Evolutionary conservation across 2,797 vertebrate species (phyloP), one percentile per base, ranked within the genome.

Genomic region (Enteromius viviparus): DNA sequence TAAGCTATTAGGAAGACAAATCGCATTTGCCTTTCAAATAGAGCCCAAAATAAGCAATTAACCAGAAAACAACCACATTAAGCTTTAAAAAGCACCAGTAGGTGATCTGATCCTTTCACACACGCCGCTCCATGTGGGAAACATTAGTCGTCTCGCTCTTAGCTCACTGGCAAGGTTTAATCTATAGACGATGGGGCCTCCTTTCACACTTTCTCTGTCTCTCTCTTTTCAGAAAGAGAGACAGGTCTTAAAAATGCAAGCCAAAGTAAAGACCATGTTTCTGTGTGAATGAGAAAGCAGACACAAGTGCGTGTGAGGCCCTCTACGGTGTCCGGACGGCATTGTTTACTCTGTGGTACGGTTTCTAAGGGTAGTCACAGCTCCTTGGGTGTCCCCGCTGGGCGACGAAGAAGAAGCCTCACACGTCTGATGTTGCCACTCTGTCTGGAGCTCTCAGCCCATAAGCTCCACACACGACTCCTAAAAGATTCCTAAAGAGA

Each of bases 381-480:
- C 47, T 76, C 64, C 45, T 75, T 85, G 80, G 62, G 40, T 71
- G 83, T 84, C 77, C 82, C 45, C 66, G 37, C 76, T 40, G 53
- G 80, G 55, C 15, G 71, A 82, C n/a, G 80, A 55, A 79, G 83
- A 82, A 81, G 80, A 85, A 75, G 84, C 66, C 86, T 85, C 77
- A 60, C 34, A n/a, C 4, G 32, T 81, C 37, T 72, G 79, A 26
- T 89, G 92, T 90, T 93, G 92, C 92, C 92, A 93, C 91, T 91
- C 92, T 91, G 92, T 90, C 88, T 90, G 91, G 90, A 93, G 91
- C 87, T 90, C 83, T 84, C 87, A 87, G 71, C 92, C 91, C 94
- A 95, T 95, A 93, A 95, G 94, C 90, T 93, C 65, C 80, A 66
- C 94, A 94, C 90, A 91, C 91, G 85, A 89, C 84, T 72, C 71